A percentile compares a stretch with the other conserved stretches of the same genome.
Evolutionary conservation across 1,140 invertebrate species (phyloP).

Genomic region (Brachystomella parvula): DNA sequence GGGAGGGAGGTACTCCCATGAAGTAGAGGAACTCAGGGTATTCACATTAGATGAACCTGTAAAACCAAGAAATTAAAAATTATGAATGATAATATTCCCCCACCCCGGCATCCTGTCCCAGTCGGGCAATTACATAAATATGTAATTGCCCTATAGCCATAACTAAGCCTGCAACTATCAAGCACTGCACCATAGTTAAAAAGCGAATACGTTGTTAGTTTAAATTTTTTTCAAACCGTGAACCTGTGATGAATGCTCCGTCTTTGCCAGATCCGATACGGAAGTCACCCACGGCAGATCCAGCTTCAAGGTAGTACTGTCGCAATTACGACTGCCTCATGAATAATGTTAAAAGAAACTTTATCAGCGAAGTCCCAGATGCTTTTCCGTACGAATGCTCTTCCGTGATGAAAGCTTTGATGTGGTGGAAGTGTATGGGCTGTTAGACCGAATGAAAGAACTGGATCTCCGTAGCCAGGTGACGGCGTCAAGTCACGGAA

Average conservation of each 20-base stretch:
- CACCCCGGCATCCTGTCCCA: no score
- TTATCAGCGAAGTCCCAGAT: slow-evolving; percentile 34
- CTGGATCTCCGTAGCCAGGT: neutral
- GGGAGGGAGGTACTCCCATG: slow-evolving; percentile 29
- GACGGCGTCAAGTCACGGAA: slow-evolving; percentile 22
- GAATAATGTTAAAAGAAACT: slow-evolving; percentile 32
- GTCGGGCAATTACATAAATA: no score
- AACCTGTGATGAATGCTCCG: slow-evolving; percentile 26
- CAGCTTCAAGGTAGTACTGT: slow-evolving; percentile 24
- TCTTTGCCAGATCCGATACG: slow-evolving; percentile 12
- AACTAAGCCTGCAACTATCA: neutral
- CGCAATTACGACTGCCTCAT: slow-evolving; percentile 36
- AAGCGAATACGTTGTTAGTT: slow-evolving; percentile 1
- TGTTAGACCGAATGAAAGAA: neutral
- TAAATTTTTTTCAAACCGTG: slow-evolving; percentile 29
- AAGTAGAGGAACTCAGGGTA: slow-evolving; percentile 21
- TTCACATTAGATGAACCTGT: slow-evolving; percentile 20
- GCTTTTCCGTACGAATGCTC: neutral
- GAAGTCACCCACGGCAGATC: slow-evolving; percentile 9
- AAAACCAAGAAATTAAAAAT: neutral
- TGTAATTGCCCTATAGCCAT: neutral
- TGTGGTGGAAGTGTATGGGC: neutral
- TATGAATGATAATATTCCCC: neutral
- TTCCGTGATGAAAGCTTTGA: neutral
- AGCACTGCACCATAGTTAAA: neutral